Conservation (phyloP, 2,888 invertebrate species). For the Euzophera pinguis region DNA sequence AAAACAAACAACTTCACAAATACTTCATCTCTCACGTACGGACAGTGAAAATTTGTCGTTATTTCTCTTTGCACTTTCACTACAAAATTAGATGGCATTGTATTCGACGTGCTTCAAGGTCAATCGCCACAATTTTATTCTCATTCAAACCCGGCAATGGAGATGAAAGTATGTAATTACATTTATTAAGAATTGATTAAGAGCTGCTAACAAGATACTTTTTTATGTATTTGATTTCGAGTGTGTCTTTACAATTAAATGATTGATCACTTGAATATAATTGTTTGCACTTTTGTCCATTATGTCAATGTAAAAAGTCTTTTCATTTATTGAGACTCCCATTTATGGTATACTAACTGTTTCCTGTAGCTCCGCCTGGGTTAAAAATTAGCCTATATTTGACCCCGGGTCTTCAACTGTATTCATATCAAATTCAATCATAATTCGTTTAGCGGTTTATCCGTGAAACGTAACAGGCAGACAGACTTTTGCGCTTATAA, state of each 20-base stretch:
- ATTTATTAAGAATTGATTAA: neutral
- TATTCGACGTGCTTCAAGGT: constrained; percentile 5
- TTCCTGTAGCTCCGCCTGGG: no score
- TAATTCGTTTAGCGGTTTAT: no score
- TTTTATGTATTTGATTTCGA: no score
- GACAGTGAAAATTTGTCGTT: constrained; percentile 13
- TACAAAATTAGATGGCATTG: constrained; percentile 13
- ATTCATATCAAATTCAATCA: no score
- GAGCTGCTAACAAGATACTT: neutral
- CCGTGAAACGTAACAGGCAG: no score
- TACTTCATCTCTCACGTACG: constrained; percentile 5
- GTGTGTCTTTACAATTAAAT: neutral
- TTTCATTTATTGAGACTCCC: no score
- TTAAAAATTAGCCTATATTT: no score
- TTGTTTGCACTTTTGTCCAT: no score
- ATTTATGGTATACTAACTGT: no score
- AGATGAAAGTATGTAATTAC: constrained; percentile 7
- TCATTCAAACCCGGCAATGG: neutral
- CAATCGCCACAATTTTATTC: constrained; percentile 8
- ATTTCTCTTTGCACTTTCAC: constrained; percentile 13
- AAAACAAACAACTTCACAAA: constrained; percentile 8
- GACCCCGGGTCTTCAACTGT: no score
- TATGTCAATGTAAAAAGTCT: no score
- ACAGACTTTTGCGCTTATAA: no score
- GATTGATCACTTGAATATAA: neutral